Evolutionary conservation across 2,797 vertebrate genomes (phyloP).

Genomic region (Valencia hispanica): DNA sequence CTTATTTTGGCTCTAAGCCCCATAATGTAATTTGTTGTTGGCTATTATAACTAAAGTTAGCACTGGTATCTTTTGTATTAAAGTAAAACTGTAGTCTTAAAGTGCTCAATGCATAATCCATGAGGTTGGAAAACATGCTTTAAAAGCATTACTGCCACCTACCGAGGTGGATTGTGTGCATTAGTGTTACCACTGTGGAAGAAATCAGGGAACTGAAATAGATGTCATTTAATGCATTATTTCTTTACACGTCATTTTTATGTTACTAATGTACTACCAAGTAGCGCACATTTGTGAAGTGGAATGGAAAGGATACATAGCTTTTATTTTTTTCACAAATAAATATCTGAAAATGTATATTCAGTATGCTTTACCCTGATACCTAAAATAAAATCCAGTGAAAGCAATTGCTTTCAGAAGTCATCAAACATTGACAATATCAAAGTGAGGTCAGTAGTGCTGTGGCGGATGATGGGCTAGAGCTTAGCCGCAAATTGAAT

Average conservation of each 20-base stretch:
- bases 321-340: neutral
- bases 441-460: neutral
- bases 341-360: neutral
- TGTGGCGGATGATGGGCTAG: neutral
- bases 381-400: neutral
- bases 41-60: neutral
- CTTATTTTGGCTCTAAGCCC: neutral
- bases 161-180: neutral
- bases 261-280: neutral
- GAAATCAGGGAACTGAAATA: neutral
- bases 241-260: neutral
- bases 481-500: neutral
- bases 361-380: neutral
- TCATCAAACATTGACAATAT: neutral
- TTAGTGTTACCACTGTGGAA: neutral
- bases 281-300: neutral
- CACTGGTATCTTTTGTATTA: neutral
- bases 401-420: neutral
- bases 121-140: neutral
- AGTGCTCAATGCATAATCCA: neutral
- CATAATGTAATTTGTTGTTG: neutral
- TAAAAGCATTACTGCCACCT: neutral
- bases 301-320: neutral
- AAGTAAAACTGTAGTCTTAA: neutral
- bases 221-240: neutral